Evolutionary conservation across 92 coral and sea anemone species (phyloP).

Genomic region (Phenganax stokvisi): DNA sequence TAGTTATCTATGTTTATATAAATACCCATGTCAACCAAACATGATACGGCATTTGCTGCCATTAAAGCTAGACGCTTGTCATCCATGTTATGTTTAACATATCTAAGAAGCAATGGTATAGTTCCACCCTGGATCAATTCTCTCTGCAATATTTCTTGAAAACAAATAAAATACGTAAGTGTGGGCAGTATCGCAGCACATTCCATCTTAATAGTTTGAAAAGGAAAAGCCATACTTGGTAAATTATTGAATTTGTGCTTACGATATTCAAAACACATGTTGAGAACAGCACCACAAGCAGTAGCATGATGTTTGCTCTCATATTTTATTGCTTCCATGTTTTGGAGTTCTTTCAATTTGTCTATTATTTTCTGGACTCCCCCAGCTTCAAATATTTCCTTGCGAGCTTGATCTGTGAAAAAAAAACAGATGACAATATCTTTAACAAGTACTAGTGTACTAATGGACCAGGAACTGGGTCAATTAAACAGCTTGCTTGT

Average conservation of each 20-base stretch:
- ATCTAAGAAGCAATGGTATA: constrained; percentile 70
- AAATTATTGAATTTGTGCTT: not conserved
- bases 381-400: constrained; percentile 60
- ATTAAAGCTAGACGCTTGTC: constrained; percentile 60
- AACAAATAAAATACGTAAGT: not conserved
- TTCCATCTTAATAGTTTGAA: not conserved
- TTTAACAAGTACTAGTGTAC: not conserved
- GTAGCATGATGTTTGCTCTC: constrained; percentile 62
- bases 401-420: constrained; percentile 56
- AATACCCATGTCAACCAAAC: constrained; percentile 62
- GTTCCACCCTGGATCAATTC: constrained; percentile 72
- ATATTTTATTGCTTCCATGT: constrained; percentile 58
- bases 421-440: not conserved
- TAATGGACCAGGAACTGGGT: not conserved
- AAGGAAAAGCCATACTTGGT: not conserved
- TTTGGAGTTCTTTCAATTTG: constrained; percentile 55
- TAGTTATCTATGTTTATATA: not conserved
- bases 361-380: constrained; percentile 81
- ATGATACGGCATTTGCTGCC: constrained; percentile 81
- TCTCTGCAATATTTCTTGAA: constrained; percentile 65
- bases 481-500: too few relatives aligned
- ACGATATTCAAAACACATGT: constrained; percentile 85
- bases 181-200: not conserved
- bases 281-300: constrained; percentile 88
- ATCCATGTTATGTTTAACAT: constrained; percentile 53